A percentile compares a stretch with the other conserved stretches of the same genome.
These are phyloP conservation scores for Cacatua alba DNA, from an alignment of 2,113 vertebrate species.

Conservation along the genomic window DNA sequence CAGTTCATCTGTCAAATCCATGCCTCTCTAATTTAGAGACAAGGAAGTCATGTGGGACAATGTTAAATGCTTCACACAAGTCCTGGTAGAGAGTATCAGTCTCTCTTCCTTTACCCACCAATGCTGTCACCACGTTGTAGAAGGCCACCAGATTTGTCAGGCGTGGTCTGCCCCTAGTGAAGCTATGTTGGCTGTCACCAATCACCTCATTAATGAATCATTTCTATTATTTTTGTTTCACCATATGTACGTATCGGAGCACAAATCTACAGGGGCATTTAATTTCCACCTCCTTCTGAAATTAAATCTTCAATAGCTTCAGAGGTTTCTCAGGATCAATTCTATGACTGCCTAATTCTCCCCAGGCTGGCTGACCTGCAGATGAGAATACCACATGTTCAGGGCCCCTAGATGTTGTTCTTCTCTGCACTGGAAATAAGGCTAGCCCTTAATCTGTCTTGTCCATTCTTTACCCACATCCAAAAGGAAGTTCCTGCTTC, in stretches of 20 bases:
- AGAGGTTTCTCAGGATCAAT: background rate
- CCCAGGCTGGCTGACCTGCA: background rate
- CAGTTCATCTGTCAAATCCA: background rate
- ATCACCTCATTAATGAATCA: background rate
- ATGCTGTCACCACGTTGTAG: background rate
- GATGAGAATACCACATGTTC: background rate
- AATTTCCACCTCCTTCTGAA: background rate
- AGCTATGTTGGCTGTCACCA: background rate
- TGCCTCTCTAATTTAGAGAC: background rate
- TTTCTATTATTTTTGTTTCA: background rate
- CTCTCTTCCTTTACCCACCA: background rate
- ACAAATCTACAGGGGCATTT: background rate
- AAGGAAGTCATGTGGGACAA: background rate
- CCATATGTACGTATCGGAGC: background rate
- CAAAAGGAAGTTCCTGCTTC: background rate
- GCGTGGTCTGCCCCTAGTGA: background rate
- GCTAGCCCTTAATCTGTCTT: background rate
- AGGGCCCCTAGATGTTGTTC: background rate
- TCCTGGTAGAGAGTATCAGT: background rate
- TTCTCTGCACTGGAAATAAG: background rate
- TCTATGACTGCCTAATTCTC: rapidly evolving
- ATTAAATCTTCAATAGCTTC: background rate
- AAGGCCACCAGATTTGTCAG: background rate
- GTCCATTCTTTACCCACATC: background rate
- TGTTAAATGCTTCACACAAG: background rate